A percentile compares a stretch with the other conserved stretches of the same genome.
phyloP scores from a whole-genome alignment of 2,888 invertebrate species.

The Hirudinaria manillensis region DNA sequence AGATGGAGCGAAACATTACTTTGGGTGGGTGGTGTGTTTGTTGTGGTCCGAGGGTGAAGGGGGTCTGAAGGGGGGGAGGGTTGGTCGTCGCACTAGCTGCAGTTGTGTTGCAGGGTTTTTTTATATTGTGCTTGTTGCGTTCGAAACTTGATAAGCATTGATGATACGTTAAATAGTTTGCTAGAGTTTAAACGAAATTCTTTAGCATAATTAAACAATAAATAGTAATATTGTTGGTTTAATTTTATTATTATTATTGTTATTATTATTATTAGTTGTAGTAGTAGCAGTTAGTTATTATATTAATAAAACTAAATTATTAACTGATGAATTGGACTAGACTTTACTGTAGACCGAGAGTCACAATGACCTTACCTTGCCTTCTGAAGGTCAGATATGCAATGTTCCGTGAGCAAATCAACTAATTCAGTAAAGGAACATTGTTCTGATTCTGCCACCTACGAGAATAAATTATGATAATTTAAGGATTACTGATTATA shows the following conservation, averaged over 20 bases:
- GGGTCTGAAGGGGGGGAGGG: neutral
- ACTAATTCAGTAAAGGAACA: constrained; percentile 53
- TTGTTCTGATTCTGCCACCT: constrained; percentile 53
- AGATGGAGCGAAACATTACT: neutral
- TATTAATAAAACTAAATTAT: too few species aligned
- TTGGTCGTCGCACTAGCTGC: neutral
- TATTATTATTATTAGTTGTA: too few species aligned
- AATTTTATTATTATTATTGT: too few species aligned
- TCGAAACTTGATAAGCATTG: too few species aligned
- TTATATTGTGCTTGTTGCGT: neutral
- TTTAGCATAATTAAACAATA: too few species aligned
- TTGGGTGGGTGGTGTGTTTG: neutral
- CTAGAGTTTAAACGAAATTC: too few species aligned
- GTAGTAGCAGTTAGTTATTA: too few species aligned
- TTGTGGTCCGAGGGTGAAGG: neutral
- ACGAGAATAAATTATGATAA: constrained; percentile 25
- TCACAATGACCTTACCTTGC: too few species aligned
- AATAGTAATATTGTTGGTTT: too few species aligned
- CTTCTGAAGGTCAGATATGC: constrained; percentile 52
- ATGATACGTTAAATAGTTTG: too few species aligned
- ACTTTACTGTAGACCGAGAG: too few species aligned
- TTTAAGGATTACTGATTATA: neutral
- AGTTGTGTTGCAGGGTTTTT: neutral
- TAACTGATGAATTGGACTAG: too few species aligned
- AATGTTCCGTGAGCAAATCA: constrained; percentile 49